Evolutionary conservation across 2,888 invertebrate genomes (phyloP).

Genomic region (Epirrita christyi): DNA sequence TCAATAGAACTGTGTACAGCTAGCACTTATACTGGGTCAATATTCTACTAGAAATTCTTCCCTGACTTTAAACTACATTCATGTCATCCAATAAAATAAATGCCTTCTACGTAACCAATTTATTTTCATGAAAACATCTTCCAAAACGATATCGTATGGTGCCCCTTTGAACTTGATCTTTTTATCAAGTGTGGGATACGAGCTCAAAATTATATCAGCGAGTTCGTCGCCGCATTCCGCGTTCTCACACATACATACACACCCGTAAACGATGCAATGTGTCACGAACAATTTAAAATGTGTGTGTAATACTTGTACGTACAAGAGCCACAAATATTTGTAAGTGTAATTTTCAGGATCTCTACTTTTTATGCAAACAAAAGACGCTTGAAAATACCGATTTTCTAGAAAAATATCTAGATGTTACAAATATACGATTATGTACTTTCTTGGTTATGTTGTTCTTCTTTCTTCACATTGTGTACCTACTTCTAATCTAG

Average conservation of each 20-base stretch:
- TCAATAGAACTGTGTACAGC: too few relatives aligned
- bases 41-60: too few relatives aligned
- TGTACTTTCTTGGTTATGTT: too few relatives aligned
- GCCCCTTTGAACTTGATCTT: conserved; percentile 82
- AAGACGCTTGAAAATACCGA: conserved; percentile 34
- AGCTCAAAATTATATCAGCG: conserved; percentile 71
- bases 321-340: not conserved
- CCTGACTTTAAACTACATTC: too few relatives aligned
- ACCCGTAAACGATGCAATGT: conserved; percentile 36
- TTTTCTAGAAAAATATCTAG: not conserved
- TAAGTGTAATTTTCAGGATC: not conserved
- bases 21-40: too few relatives aligned
- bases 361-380: conserved; percentile 11
- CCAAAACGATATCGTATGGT: conserved; percentile 55
- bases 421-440: too few relatives aligned
- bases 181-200: conserved; percentile 71
- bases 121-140: conserved; percentile 40
- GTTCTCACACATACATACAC: conserved; percentile 58
- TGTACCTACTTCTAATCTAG: too few relatives aligned
- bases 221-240: conserved; percentile 66
- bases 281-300: conserved; percentile 19
- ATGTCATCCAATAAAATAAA: conserved; percentile 22
- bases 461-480: too few relatives aligned
- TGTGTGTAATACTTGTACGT: conserved; percentile 8
- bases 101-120: conserved; percentile 3